Evolutionary conservation across 2,797 vertebrate species (phyloP), one percentile per base, ranked within the genome.

Genomic region (Ptychobarbus kaznakovi): DNA sequence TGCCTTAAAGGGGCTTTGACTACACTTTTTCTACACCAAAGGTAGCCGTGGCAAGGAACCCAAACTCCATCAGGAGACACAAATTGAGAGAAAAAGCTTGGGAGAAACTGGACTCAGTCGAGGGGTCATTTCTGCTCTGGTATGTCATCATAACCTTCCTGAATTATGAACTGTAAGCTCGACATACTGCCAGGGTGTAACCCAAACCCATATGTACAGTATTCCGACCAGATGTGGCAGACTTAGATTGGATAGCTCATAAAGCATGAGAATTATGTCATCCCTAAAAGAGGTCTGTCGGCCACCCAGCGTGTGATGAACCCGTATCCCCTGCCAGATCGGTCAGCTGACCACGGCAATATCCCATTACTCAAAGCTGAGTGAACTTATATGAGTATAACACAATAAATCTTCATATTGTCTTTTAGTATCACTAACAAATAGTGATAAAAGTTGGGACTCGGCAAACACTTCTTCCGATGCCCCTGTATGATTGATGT

Each of bases 131-230:
- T 25, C n/a, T 61, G 11, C 58, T 61, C 10, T 61, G 9, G 58
- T 13, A 63, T 51, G 20, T 82, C 74, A 76, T 84, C 81, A 85
- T n/a, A 78, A 58, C 84, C 83, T 77, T 83, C 83, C 61, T 68
- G 46, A 78, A 79, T 73, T 44, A 9, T 81, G 70, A 40, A 53
- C 68, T 70, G 46, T 53, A 81, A 78, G 46, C 58, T 44, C n/a
- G 1, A 75, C 81, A 65, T 53, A 73, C 44, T 66, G 58, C n/a
- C 66, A 82, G 80, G 78, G 53, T 81, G 86, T 83, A 77, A 88
- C 76, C 80, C 80, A 72, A 90, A 86, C 74, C 83, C 86, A 87
- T 20, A 80, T 28, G 84, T 79, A 84, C 75, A 79, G 75, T 80
- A 80, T 85, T 85, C 84, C 16, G 3, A 74, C 68, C 77, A 85